Evolutionary conservation across 2,797 vertebrate species (phyloP), one percentile per base, ranked within the genome.

Genomic region (Vespertilio murinus): DNA sequence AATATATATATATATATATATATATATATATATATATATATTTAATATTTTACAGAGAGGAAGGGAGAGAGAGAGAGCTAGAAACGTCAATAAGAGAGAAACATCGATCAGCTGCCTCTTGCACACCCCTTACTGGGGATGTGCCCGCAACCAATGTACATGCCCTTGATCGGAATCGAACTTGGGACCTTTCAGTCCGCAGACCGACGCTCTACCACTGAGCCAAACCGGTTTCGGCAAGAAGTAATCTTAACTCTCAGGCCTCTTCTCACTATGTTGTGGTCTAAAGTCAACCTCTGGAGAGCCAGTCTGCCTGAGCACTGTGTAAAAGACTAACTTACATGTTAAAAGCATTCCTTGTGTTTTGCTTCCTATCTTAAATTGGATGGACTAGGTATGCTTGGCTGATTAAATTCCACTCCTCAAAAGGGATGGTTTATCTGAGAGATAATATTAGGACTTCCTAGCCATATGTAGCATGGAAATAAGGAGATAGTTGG

Each of bases 331-430:
- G 78, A 35, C 20, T 64, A 67, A 83, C 38, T 82, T 93, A 73
- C 61, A 91, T 85, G 47, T 74, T 95, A 85, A 93, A 92, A 88
- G 22, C 71, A 69, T 81, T 45, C 18, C 23, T 93, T 92, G 75
- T 89, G 47, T 77, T 86, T 93, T 94, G 65, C 33, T 73, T 71
- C 16, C 61, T 95, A 22, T 85, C 49, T 92, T 91, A 93, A 84
- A 94, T 92, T 94, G n/a, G 25, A 73, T 95, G 64, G 56, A 81
- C 56, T 84, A 82, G 65, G 35, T 89, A 28, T 86, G 33, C 9
- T 70, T 91, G 61, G 18, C n/a, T 70, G 28, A 79, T 95, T 81
- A 23, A 95, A 87, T 91, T 93, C 42, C 33, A 54, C 52, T 93
- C 65, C 61, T 69, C 40, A 71, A 25, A 91, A 91, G 45, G 65